Base-by-base conservation (phyloP, 1,140 invertebrate genomes). In the Atta cephalotes region DNA sequence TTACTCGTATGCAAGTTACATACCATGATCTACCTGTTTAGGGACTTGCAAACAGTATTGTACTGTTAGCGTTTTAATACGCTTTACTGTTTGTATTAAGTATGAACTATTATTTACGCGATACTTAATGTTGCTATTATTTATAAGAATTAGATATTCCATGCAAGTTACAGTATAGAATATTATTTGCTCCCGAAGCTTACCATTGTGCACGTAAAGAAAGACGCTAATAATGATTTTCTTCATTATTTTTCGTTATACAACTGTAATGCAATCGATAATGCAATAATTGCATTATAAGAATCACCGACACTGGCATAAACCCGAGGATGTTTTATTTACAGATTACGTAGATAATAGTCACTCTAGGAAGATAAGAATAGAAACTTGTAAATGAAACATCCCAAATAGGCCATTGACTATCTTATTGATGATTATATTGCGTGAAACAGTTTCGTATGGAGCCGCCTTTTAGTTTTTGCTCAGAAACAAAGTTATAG, bases 251-350 rank as follows among this genome's bases (percentile, higher is more conserved):
- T 81, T 63, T 85, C 3, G 45, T 28, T 49, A 1, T 65, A 16
- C 21, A 85, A 65, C 5, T 56, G n/a, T 86, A 68, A 80, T 86
- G 77, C 39, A 66, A 58, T 51, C 25, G 45, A 65, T 63, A 45
- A 80, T 81, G 7, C 21, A 21, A 21, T 39, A 60, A 60, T 5
- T 65, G 21, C 28, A 79, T 79, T 79, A 66, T 18, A 72, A 86
- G 71, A 78, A 60, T 90, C 90, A 91, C 79, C 86, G 90, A 58
- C 90, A 91, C 89, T 91, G 90, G 90, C 90, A 91, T 84, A 88
- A 82, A 35, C 18, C 18, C 21, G 56, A 56, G 28, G 35, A 79
- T 91, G 90, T 91, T 91, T 87, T 78, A 87, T 88, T 88, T 88
- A 65, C 74, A 87, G 21, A 74, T 14, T 53, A 58, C 12, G 6